These are phyloP conservation scores for Meloidogyne hapla DNA, from an alignment of 1,140 invertebrate species.

Conservation along the genomic window DNA sequence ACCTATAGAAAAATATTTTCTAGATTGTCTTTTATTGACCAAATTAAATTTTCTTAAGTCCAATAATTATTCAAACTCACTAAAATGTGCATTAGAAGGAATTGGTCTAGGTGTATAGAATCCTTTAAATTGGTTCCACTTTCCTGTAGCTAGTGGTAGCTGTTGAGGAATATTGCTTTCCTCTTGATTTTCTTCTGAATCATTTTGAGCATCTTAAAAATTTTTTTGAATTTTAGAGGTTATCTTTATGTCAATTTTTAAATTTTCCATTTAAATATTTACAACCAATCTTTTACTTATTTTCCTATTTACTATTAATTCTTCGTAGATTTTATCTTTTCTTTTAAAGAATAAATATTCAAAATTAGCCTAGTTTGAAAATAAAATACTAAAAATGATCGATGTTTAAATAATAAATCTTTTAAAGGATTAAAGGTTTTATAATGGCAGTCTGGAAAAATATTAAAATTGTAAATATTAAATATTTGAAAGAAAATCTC, in stretches of 20 bases:
- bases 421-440: too few relatives aligned
- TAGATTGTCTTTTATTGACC: too few relatives aligned
- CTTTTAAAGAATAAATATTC: background rate
- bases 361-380: too few relatives aligned
- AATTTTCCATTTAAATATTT: too few relatives aligned
- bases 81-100: slow-evolving; percentile 54
- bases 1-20: too few relatives aligned
- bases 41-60: slow-evolving; percentile 11
- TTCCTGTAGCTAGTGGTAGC: slow-evolving; percentile 43
- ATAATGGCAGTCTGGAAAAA: too few relatives aligned
- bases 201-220: background rate
- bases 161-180: background rate
- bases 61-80: slow-evolving; percentile 34
- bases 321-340: background rate
- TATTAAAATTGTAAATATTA: too few relatives aligned
- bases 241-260: too few relatives aligned
- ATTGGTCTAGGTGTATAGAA: slow-evolving; percentile 58
- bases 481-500: too few relatives aligned
- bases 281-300: too few relatives aligned
- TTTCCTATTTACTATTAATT: too few relatives aligned
- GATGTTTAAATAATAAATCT: background rate
- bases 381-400: too few relatives aligned
- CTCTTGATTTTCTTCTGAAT: background rate
- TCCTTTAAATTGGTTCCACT: slow-evolving; percentile 58
- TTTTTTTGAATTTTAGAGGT: background rate